Evolutionary conservation across 2,797 vertebrate species (phyloP).

Genomic region (Alauda arvensis): DNA sequence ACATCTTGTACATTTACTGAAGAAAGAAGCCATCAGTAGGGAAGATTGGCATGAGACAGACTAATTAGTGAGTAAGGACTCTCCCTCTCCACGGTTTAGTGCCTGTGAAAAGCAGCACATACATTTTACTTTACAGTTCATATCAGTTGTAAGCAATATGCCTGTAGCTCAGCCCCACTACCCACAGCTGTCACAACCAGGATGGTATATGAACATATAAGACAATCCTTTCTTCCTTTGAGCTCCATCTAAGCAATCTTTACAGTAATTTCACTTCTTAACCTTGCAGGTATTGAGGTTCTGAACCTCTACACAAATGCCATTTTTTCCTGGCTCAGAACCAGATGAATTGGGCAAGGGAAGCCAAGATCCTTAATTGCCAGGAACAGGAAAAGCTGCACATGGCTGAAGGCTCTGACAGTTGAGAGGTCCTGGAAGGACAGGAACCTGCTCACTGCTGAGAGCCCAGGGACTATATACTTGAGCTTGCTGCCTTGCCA

Average conservation of each 20-base stretch:
- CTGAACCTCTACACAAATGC: neutral
- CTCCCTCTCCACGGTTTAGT: neutral
- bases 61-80: neutral
- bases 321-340: neutral
- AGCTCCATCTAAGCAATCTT: neutral
- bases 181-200: neutral
- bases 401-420: neutral
- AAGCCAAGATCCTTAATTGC: neutral
- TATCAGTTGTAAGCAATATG: neutral
- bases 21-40: neutral
- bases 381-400: neutral
- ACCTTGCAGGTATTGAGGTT: neutral
- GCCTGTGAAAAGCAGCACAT: neutral
- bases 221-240: neutral
- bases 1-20: neutral
- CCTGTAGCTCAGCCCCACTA: neutral
- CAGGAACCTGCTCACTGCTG: accelerated
- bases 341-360: neutral
- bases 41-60: neutral
- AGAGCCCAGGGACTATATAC: neutral
- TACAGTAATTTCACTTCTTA: neutral
- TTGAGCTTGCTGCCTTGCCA: neutral
- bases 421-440: neutral
- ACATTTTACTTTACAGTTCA: neutral
- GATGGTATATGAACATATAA: neutral